Evolutionary conservation across 2,113 vertebrate species (phyloP).

Genomic region (Circaetus gallicus): DNA sequence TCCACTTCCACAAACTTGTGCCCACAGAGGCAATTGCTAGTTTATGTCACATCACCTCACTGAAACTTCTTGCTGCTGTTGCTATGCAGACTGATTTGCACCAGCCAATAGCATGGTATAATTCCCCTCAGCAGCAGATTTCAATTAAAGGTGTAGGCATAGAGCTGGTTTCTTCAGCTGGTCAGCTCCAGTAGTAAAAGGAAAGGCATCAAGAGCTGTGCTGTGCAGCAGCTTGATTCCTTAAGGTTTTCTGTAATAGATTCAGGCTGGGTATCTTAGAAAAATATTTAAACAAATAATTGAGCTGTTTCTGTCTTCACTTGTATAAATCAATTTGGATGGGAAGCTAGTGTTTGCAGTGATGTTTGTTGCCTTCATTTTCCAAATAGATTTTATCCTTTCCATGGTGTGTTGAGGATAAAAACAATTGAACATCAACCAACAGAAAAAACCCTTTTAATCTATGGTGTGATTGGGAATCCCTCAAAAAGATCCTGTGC

Average conservation of each 20-base stretch:
- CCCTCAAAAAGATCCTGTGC: background rate
- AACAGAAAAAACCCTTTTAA: background rate
- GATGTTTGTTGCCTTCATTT: background rate
- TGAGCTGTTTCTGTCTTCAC: conserved; percentile 30
- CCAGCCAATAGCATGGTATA: conserved; percentile 15
- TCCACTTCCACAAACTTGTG: background rate
- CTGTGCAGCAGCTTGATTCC: conserved; percentile 13
- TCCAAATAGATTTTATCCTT: background rate
- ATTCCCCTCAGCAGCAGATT: conserved; percentile 11
- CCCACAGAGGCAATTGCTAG: background rate
- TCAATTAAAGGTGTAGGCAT: conserved; percentile 50
- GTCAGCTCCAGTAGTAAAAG: conserved; percentile 16
- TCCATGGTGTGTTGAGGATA: background rate
- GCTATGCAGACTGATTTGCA: conserved; percentile 54
- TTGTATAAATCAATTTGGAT: background rate
- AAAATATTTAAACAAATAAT: conserved; percentile 57
- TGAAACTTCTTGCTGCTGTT: conserved; percentile 53
- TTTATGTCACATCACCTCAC: background rate
- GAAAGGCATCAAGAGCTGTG: conserved; percentile 9
- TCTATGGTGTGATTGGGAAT: background rate
- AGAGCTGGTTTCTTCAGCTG: conserved; percentile 42
- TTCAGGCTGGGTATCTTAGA: background rate
- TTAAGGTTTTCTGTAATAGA: conserved; percentile 43
- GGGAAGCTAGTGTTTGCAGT: background rate
- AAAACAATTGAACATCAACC: background rate